Percentiles rank a stretch among this genome's conserved stretches.
Conservation (phyloP, 1,140 invertebrate genomes). For the Formica exsecta region DNA sequence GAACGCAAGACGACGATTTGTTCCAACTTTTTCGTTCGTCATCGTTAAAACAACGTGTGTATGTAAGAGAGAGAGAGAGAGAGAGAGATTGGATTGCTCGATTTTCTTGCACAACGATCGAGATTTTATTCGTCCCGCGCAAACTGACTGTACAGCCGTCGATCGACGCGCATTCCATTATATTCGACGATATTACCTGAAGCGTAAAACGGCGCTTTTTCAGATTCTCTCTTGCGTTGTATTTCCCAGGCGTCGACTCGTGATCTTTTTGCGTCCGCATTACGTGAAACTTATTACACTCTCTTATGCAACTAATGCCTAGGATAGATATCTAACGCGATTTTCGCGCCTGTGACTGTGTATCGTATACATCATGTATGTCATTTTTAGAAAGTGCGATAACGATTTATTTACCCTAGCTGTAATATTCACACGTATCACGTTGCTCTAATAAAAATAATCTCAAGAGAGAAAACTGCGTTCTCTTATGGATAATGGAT, state of each 20-base stretch:
- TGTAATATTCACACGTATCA: not conserved
- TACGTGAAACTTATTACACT: constrained; percentile 72
- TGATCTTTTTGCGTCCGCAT: constrained; percentile 67
- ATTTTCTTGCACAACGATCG: constrained; percentile 55
- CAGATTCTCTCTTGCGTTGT: constrained; percentile 59
- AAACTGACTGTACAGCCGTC: constrained; percentile 43
- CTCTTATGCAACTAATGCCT: constrained; percentile 69
- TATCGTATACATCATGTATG: constrained; percentile 24
- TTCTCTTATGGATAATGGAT: constrained; percentile 7
- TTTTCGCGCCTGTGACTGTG: not conserved
- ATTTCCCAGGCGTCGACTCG: constrained; percentile 61
- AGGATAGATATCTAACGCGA: constrained; percentile 60
- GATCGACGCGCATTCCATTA: constrained; percentile 56
- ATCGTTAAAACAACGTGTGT: constrained; percentile 33
- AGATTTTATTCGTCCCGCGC: constrained; percentile 51
- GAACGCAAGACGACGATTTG: constrained; percentile 41
- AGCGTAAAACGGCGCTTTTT: constrained; percentile 73
- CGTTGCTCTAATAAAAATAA: not conserved
- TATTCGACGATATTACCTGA: constrained; percentile 67
- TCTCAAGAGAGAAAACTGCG: not conserved
- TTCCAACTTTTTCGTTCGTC: constrained; percentile 51
- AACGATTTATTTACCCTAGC: constrained; percentile 37
- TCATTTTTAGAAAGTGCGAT: constrained; percentile 58
- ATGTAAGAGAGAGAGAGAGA: too few relatives aligned
- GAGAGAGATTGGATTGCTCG: constrained; percentile 47